Conservation (phyloP, 2,797 vertebrate species). For the Psittacula derbiana region DNA sequence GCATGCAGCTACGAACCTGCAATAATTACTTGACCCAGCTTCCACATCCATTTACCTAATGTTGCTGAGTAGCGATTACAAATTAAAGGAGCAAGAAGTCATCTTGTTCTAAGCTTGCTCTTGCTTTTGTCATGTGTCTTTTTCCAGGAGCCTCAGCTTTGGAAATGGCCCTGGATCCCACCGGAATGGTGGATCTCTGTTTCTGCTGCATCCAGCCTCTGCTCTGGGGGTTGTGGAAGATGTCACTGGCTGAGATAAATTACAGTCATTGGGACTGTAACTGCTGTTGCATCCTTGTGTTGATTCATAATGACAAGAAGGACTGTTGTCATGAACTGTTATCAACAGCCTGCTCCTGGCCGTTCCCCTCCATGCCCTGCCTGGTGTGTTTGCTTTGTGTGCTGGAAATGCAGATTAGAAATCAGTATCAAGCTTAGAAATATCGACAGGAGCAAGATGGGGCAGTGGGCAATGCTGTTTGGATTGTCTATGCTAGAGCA, state of each 20-base stretch:
- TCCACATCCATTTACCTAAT: background rate
- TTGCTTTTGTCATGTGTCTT: background rate
- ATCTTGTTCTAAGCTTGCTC: background rate
- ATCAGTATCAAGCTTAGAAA: background rate
- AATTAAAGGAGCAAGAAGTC: background rate
- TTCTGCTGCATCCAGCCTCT: background rate
- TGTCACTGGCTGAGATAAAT: background rate
- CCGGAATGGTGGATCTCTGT: background rate
- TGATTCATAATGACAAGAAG: background rate
- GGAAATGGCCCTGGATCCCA: accelerated
- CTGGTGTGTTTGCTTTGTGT: background rate
- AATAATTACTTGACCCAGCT: background rate
- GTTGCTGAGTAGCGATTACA: background rate
- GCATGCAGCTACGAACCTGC: background rate
- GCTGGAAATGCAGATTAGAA: background rate
- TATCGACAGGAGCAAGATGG: background rate
- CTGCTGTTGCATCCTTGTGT: background rate
- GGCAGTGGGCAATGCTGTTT: accelerated
- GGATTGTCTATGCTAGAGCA: background rate
- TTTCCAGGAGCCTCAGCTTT: background rate
- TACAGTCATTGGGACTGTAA: background rate
- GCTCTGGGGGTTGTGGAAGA: background rate
- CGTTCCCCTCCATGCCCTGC: accelerated
- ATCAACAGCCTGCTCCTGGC: background rate
- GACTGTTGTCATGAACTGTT: background rate